Evolutionary conservation across 2,797 vertebrate genomes (phyloP).

Genomic region (Vireo griseus): DNA sequence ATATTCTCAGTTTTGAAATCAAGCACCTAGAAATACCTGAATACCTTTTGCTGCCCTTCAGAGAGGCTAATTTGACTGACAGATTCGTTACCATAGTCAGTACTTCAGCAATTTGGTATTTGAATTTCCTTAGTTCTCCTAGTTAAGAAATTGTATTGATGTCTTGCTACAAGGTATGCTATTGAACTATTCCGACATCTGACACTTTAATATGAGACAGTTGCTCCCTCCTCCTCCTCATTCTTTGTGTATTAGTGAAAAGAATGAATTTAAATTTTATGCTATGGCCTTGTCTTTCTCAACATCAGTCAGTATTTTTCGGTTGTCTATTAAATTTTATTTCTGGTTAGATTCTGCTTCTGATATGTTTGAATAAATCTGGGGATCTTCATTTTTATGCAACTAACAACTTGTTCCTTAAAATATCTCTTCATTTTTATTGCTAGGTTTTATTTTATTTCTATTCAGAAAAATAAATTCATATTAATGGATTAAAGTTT

Average conservation of each 20-base stretch:
- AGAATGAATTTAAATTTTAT: not conserved
- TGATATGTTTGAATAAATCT: not conserved
- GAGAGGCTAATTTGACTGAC: not conserved
- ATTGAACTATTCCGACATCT: not conserved
- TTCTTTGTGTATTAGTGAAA: not conserved
- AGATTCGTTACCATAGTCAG: not conserved
- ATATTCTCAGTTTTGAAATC: not conserved
- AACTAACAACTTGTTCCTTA: not conserved
- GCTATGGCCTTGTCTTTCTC: not conserved
- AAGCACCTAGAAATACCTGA: not conserved
- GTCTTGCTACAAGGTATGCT: not conserved
- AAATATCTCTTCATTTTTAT: not conserved
- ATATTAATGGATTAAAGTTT: not conserved
- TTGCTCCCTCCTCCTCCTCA: not conserved
- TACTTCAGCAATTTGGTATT: not conserved
- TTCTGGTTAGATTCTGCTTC: not conserved
- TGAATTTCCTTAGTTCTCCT: not conserved
- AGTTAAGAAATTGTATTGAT: not conserved
- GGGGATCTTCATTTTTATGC: not conserved
- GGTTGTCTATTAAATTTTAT: not conserved
- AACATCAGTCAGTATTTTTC: not conserved
- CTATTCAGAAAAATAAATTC: not conserved
- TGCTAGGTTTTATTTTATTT: not conserved
- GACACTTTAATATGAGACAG: not conserved
- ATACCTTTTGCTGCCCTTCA: not conserved